Evolutionary conservation across 2,888 invertebrate species (phyloP).

Genomic region (Platycheirus rosarum): DNA sequence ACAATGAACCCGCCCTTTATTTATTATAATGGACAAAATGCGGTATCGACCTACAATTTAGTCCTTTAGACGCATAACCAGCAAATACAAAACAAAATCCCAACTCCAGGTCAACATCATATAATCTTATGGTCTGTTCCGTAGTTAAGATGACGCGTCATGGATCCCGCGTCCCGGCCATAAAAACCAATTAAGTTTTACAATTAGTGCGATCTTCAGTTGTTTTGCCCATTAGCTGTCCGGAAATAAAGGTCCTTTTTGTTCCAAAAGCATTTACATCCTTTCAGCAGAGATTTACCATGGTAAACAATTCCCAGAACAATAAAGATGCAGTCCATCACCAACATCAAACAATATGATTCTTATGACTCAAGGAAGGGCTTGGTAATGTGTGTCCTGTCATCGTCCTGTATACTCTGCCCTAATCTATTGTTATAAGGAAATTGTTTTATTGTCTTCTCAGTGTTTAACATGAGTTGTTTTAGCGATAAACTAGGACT

Average conservation of each 20-base stretch:
- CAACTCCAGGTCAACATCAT: no score
- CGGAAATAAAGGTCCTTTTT: constrained; percentile 35
- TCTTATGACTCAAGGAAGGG: constrained; percentile 41
- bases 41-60: background rate
- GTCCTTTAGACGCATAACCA: no score
- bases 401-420: background rate
- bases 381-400: constrained; percentile 50
- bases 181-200: constrained; percentile 49
- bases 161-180: constrained; percentile 22
- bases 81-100: no score
- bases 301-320: constrained; percentile 51
- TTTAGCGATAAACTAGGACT: background rate
- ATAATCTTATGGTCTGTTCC: background rate
- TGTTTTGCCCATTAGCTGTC: constrained; percentile 40
- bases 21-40: constrained; percentile 3
- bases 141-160: constrained; percentile 3
- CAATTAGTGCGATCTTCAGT: constrained; percentile 31
- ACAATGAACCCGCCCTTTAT: constrained; percentile 34
- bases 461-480: background rate
- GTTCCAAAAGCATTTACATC: background rate
- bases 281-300: constrained; percentile 37
- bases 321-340: constrained; percentile 17
- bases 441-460: constrained; percentile 31
- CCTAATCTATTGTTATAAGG: constrained; percentile 3
- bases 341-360: constrained; percentile 26